These are phyloP conservation scores for Trissolcus japonicus DNA, from an alignment of 2,888 invertebrate genomes.

Conservation along the genomic window DNA sequence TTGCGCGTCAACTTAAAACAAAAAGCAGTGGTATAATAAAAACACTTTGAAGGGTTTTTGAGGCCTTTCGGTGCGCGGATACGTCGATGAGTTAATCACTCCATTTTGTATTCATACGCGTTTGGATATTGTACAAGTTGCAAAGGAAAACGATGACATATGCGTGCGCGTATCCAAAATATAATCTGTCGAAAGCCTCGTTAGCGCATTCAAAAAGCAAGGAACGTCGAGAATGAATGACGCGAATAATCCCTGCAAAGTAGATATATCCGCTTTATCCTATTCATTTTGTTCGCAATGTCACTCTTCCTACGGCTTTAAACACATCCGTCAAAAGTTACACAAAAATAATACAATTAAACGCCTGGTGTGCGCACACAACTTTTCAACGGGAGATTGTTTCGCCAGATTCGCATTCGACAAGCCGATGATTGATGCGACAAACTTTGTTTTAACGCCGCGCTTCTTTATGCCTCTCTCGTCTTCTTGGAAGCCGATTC, in stretches of 20 bases:
- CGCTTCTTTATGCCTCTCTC: constrained; percentile 20
- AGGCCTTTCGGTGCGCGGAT: constrained; percentile 20
- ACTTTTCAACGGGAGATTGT: constrained; percentile 24
- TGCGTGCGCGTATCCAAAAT: constrained; percentile 46
- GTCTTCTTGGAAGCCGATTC: constrained; percentile 16
- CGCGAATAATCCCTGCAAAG: constrained; percentile 54
- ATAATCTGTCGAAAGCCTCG: constrained; percentile 53
- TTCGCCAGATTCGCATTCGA: constrained; percentile 23
- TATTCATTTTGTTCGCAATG: constrained; percentile 52
- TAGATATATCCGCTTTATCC: constrained; percentile 54
- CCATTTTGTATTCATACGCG: constrained; percentile 39
- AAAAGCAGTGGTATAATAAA: constrained; percentile 16
- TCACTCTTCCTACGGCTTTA: constrained; percentile 45
- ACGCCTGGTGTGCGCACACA: constrained; percentile 1
- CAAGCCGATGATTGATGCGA: constrained; percentile 48
- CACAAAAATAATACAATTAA: constrained; percentile 53
- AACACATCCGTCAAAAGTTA: constrained; percentile 51
- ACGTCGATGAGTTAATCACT: constrained; percentile 44
- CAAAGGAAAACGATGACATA: constrained; percentile 44
- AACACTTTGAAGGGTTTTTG: constrained; percentile 10
- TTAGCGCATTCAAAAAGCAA: constrained; percentile 49
- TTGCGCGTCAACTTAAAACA: constrained; percentile 22
- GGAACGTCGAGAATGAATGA: constrained; percentile 51
- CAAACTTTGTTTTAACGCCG: constrained; percentile 31
- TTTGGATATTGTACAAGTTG: constrained; percentile 24